Percentiles rank a stretch among this genome's conserved stretches.
These are phyloP conservation scores for Melanogrammus aeglefinus DNA, from an alignment of 2,797 vertebrate species.

Conservation along the genomic window DNA sequence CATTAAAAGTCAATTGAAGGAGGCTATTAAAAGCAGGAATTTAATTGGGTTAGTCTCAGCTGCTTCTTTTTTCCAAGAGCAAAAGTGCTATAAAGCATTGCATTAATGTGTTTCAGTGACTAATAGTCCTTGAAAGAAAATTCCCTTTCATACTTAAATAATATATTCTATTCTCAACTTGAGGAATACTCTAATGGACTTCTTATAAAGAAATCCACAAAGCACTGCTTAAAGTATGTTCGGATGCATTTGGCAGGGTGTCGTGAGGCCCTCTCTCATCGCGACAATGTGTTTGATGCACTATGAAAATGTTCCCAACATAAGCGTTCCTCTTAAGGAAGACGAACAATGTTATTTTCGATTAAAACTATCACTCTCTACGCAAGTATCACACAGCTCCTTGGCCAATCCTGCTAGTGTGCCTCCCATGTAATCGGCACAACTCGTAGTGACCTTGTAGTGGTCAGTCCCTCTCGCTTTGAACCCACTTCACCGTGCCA, in stretches of 20 bases:
- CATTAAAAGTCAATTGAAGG: constrained; percentile 76
- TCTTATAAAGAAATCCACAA: neutral
- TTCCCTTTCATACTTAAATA: constrained; percentile 32
- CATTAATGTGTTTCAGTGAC: constrained; percentile 52
- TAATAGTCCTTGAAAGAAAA: constrained; percentile 61
- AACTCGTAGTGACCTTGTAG: neutral
- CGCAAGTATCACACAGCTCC: too few species aligned
- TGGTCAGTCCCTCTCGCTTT: neutral
- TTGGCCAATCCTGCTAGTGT: too few species aligned
- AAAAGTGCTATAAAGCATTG: constrained; percentile 58
- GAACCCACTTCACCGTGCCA: neutral
- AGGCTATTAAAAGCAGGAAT: constrained; percentile 75
- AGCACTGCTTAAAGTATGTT: neutral
- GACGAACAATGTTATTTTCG: neutral
- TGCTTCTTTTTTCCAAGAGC: constrained; percentile 39
- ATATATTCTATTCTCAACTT: constrained; percentile 23
- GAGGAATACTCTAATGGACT: constrained; percentile 1
- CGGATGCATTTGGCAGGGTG: neutral
- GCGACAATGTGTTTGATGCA: neutral
- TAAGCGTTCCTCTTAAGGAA: neutral
- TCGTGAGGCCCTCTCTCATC: neutral
- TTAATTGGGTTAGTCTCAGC: constrained; percentile 72
- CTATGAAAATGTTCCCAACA: neutral
- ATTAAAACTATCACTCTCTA: neutral
- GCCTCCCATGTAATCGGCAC: neutral